A percentile compares a stretch with the other conserved stretches of the same genome.
Evolutionary conservation across 2,888 invertebrate species (phyloP).

Genomic region (Acleris laterana): DNA sequence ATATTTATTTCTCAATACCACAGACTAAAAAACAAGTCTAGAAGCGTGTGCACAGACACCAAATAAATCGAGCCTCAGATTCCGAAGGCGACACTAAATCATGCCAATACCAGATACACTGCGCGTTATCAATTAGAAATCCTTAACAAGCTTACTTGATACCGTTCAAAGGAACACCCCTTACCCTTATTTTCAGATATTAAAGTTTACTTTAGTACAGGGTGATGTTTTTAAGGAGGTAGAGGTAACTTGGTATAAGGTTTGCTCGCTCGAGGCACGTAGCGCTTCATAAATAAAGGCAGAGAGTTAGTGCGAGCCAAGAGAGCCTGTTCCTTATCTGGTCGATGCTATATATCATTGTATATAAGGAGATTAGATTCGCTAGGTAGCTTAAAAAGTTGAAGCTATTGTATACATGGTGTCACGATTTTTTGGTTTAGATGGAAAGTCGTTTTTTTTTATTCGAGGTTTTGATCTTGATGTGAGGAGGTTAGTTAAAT

Average conservation of each 20-base stretch:
- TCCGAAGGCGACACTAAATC: constrained; percentile 71
- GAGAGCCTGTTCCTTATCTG: constrained; percentile 73
- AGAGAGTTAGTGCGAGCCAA: constrained; percentile 70
- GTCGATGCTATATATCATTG: constrained; percentile 51
- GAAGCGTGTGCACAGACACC: constrained; percentile 45
- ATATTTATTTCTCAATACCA: no score
- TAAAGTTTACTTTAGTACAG: constrained; percentile 47
- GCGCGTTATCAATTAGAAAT: constrained; percentile 75
- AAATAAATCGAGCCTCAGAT: constrained; percentile 67
- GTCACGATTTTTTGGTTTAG: not conserved
- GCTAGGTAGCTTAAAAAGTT: constrained; percentile 39
- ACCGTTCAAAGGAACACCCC: constrained; percentile 9
- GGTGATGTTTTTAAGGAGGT: constrained; percentile 42
- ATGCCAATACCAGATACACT: constrained; percentile 74
- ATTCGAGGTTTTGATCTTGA: no score
- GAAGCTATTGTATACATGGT: not conserved
- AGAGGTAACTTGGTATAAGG: constrained; percentile 50
- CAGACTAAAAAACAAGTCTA: constrained; percentile 29
- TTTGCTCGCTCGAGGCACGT: constrained; percentile 72
- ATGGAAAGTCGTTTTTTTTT: no score
- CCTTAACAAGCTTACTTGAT: constrained; percentile 50
- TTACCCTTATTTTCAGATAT: constrained; percentile 33
- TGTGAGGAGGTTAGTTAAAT: no score
- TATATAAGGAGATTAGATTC: constrained; percentile 60
- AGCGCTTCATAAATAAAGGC: constrained; percentile 77